Percentiles rank a stretch among this genome's conserved stretches.
Conservation (phyloP, 2,797 vertebrate genomes). For the Sebastes glaucus region DNA sequence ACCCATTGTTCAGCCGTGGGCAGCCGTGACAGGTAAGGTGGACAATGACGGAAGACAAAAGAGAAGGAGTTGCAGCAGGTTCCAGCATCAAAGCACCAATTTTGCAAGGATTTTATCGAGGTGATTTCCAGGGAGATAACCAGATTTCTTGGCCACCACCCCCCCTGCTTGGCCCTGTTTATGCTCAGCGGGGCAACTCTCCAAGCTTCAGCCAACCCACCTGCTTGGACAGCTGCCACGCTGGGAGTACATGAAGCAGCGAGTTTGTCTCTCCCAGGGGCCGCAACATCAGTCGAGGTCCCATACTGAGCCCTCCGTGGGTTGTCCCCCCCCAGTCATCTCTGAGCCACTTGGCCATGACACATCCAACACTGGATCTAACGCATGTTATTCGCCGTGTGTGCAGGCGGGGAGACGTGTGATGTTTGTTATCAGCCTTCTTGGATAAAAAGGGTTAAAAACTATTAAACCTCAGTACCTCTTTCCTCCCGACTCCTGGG, state of each 20-base stretch:
- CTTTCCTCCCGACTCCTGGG: conserved; percentile 13
- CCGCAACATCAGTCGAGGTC: conserved; percentile 25
- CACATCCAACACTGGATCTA: background rate
- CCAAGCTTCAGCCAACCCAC: conserved; percentile 14
- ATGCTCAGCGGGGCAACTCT: conserved; percentile 18
- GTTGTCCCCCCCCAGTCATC: background rate
- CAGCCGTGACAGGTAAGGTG: background rate
- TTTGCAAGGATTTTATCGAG: conserved; percentile 12
- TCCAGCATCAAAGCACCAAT: conserved; percentile 8
- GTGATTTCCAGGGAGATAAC: conserved; percentile 17
- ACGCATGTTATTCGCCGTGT: background rate
- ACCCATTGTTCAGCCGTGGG: conserved; percentile 4
- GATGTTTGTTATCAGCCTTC: background rate
- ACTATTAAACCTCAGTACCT: conserved; percentile 20
- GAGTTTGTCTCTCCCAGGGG: conserved; percentile 17
- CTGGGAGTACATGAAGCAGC: conserved; percentile 27
- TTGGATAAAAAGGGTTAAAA: conserved; percentile 1
- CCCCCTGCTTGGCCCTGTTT: background rate
- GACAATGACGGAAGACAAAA: conserved; percentile 1
- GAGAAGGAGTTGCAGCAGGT: background rate
- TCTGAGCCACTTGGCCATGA: conserved; percentile 1
- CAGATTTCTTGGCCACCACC: conserved; percentile 33
- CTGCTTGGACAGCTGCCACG: conserved; percentile 38
- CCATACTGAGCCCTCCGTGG: background rate
- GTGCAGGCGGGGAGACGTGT: background rate